Conservation (phyloP, 1,140 invertebrate species). For the Yoshiicerus persimilis region DNA sequence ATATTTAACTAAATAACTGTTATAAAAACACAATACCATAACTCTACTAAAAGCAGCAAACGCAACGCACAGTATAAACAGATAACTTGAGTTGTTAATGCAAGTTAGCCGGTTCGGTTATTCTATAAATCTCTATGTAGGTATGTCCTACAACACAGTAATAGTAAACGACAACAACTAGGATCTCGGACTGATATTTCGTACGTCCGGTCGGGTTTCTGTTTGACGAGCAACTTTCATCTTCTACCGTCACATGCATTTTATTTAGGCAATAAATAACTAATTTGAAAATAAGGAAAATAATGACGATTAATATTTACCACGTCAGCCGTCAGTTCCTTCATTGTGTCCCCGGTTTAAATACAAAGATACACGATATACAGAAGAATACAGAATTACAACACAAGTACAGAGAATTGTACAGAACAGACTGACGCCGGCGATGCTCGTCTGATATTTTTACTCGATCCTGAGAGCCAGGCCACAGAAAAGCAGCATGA, state of each 20-base stretch:
- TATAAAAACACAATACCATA: too few relatives aligned
- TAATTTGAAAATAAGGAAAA: background rate
- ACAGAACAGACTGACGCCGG: constrained; percentile 39
- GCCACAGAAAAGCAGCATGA: background rate
- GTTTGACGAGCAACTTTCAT: background rate
- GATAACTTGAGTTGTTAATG: background rate
- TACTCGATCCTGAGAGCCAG: constrained; percentile 7
- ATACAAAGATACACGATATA: constrained; percentile 32
- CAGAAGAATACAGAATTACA: constrained; percentile 30
- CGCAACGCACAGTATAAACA: background rate
- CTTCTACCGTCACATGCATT: background rate
- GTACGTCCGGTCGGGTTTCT: background rate
- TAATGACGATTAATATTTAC: constrained; percentile 27
- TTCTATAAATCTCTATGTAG: background rate
- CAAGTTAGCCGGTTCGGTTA: background rate
- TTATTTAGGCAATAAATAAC: background rate
- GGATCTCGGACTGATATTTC: background rate
- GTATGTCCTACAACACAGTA: background rate
- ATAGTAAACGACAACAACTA: background rate
- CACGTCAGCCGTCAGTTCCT: constrained; percentile 40
- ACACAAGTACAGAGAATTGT: constrained; percentile 33
- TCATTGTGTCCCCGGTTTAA: constrained; percentile 35
- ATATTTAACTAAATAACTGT: too few relatives aligned
- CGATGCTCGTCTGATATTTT: constrained; percentile 26
- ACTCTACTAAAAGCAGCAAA: too few relatives aligned